Evolutionary conservation across 2,888 invertebrate species (phyloP).

Genomic region (Candidula unifasciata): DNA sequence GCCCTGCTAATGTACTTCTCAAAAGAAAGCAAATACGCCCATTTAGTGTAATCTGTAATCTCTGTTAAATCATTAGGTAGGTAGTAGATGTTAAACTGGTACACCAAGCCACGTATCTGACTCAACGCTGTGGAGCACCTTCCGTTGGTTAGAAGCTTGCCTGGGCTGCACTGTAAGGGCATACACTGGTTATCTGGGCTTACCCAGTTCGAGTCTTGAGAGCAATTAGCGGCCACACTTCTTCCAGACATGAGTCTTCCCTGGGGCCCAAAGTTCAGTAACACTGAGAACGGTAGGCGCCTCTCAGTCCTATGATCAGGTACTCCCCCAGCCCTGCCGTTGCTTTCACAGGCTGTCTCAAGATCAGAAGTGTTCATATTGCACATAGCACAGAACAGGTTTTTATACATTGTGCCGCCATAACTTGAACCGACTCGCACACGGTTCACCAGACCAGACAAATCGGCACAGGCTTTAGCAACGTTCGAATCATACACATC

Average conservation of each 20-base stretch:
- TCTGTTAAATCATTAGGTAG: background rate
- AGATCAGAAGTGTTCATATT: background rate
- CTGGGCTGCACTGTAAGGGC: constrained; percentile 35
- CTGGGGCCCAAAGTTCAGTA: background rate
- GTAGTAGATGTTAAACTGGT: background rate
- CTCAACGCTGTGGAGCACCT: constrained; percentile 20
- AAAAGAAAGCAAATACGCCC: background rate
- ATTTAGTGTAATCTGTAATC: background rate
- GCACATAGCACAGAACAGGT: constrained; percentile 36
- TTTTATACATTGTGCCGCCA: background rate
- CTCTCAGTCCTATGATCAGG: background rate
- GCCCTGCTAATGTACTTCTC: background rate
- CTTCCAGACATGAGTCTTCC: too few species aligned
- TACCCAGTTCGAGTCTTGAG: background rate
- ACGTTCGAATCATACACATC: constrained; percentile 17
- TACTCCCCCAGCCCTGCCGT: background rate
- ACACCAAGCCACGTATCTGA: constrained; percentile 18
- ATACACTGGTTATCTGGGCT: constrained; percentile 6
- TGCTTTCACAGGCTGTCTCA: background rate
- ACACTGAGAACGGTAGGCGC: constrained; percentile 1
- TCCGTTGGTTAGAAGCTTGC: constrained; percentile 31
- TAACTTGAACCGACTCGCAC: background rate
- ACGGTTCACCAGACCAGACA: background rate
- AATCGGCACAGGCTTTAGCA: constrained; percentile 1
- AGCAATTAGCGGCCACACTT: background rate